Base-by-base conservation (phyloP, 2,797 vertebrate species). In the Zalophus californianus region DNA sequence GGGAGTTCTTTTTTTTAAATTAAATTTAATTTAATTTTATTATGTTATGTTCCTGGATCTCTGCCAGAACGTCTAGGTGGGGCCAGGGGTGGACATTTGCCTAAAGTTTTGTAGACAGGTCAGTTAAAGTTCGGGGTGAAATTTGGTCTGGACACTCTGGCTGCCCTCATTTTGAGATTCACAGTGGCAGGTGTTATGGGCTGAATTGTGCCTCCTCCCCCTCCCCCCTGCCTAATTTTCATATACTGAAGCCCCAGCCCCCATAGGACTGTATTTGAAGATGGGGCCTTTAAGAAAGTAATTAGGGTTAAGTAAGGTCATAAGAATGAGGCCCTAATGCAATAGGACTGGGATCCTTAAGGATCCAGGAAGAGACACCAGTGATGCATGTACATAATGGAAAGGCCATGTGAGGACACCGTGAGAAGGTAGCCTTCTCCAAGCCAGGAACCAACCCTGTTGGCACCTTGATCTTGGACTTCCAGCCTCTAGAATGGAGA, bases 371-470 rank as follows among this genome's bases (percentile, higher is more conserved):
- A 79, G 58, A 94, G 32, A 68, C 0, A 16, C 10, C 2, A 10
- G 4, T 0, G 32, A 41, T 9, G 11, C 21, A 6, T 3, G 2
- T 11, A 7, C 48, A 27, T 27, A 35, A 21, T 7, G 10, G 25
- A 54, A 41, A 60, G 14, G 21, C 20, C 6, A 7, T 1, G 2
- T 25, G 66, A 44, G n/a, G 68, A 64, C 5, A 29, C 7, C 3
- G 8, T 5, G 66, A 21, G 27, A 62, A 20, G 9, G 29, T 5
- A 4, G 21, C 64, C 5, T 0, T 38, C 7, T 58, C 1, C 1
- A 15, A 66, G 20, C 44, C 32, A 38, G n/a, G 38, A 88, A 32
- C 16, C 23, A n/a, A 1, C 2, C 35, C 7, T 41, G 10, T 13
- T 12, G 5, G 41, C 10, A 2, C 27, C 75, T 84, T 56, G 5